These are phyloP conservation scores for Colossoma macropomum DNA, from an alignment of 2,113 vertebrate species.

Conservation along the genomic window DNA sequence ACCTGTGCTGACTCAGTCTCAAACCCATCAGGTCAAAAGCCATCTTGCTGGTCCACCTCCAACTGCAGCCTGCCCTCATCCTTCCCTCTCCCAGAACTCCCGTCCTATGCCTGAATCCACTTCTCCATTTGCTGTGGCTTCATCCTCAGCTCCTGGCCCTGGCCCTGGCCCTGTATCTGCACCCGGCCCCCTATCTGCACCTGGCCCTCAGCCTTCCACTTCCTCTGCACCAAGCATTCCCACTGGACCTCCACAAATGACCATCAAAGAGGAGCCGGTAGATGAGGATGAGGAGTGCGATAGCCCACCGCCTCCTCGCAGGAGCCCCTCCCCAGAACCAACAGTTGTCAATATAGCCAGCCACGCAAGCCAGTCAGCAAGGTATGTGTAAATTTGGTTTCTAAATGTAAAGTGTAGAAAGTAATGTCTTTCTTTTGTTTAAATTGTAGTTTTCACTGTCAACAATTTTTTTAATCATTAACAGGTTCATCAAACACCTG, in stretches of 20 bases:
- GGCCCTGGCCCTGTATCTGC: slow-evolving; percentile 66
- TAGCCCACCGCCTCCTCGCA: slow-evolving; percentile 87
- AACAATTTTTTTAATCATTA: slow-evolving; percentile 11
- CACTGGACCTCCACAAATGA: slow-evolving; percentile 72
- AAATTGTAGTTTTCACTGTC: not conserved
- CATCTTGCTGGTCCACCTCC: slow-evolving; percentile 68
- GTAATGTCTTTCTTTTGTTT: not conserved
- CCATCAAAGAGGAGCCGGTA: slow-evolving; percentile 94
- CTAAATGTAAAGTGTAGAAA: not conserved
- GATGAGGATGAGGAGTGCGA: slow-evolving; percentile 91
- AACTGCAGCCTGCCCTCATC: slow-evolving; percentile 76
- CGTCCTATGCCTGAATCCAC: slow-evolving; percentile 77
- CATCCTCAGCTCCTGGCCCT: slow-evolving; percentile 70
- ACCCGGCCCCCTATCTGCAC: slow-evolving; percentile 74
- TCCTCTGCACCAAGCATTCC: slow-evolving; percentile 68
- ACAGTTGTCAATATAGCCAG: slow-evolving; percentile 90
- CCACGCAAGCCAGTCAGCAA: slow-evolving; percentile 95
- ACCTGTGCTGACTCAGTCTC: slow-evolving; percentile 88
- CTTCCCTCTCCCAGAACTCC: slow-evolving; percentile 70
- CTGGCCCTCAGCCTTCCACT: slow-evolving; percentile 79
- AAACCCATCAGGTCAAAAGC: slow-evolving; percentile 79
- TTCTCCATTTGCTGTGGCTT: slow-evolving; percentile 53
- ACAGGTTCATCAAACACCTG: slow-evolving; percentile 94
- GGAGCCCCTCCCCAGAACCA: slow-evolving; percentile 94
- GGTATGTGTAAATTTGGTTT: slow-evolving; percentile 71